Evolutionary conservation across 1,140 invertebrate species (phyloP), one percentile per base, ranked within the genome.

Genomic region (Sycobia sp.): DNA sequence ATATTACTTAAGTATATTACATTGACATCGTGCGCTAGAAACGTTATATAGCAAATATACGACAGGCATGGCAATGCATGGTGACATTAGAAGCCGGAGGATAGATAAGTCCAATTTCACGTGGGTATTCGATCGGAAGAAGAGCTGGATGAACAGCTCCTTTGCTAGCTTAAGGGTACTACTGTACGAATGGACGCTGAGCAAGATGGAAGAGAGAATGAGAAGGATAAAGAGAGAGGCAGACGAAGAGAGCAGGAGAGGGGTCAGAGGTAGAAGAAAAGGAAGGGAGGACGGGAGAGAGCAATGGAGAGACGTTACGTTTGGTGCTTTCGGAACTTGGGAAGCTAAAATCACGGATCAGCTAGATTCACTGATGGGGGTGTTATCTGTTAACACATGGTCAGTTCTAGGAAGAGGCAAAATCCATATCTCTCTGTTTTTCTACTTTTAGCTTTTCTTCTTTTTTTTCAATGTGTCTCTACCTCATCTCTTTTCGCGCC

Each of bases 321-420:
- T 34, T 18, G 44, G 18, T 46, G 44, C 23, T 20, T 57, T 20
- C 43, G 18, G 9, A 13, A 11, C 16, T 32, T 59, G 25, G 34
- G 32, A 50, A 41, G 22, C 36, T 10, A 61, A 38, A 49, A 46
- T 55, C 41, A 27, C 11, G 51, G 32, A 56, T 62, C 60, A 41
- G 39, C 39, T 39, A 32, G 29, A 55, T 55, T 62, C 22, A 9
- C 44, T 20, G 23, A 69, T 65, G 67, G 53, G 39, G 49, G 47
- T 58, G 66, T 73, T 73, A 71, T 73, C 69, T 71, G 64, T 69
- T 71, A 69, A 71, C 69, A 67, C 67, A 69, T 69, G 67, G 63
- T 56, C 65, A 69, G 49, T 55, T 65, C 29, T 29, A 13, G 39
- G 27, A 41, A 29, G 16, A 51, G 50, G 29, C 27, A 36, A 18